Percentiles rank a stretch among this genome's conserved stretches.
Conservation (phyloP, 2,888 invertebrate species). For the Stenolophus ochropezus region DNA sequence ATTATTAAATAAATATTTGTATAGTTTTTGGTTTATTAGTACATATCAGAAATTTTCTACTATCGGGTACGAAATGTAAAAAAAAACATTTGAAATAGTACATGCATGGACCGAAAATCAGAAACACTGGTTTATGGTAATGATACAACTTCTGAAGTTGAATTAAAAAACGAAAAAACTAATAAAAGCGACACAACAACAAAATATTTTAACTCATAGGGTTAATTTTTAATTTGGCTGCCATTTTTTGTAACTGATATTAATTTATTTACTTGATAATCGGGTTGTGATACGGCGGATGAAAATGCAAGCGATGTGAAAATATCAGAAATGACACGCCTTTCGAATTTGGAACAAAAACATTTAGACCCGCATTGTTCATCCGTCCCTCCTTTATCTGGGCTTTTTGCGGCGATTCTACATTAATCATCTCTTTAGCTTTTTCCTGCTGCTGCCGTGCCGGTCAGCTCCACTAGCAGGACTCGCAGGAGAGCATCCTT, state of each 20-base stretch:
- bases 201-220: no score
- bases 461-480: neutral
- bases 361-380: conserved; percentile 44
- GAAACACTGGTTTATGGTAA: no score
- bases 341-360: conserved; percentile 35
- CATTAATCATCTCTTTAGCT: conserved; percentile 60
- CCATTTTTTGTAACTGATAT: neutral
- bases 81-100: no score
- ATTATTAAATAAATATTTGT: no score
- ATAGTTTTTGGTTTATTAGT: no score
- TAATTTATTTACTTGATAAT: neutral
- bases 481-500: neutral
- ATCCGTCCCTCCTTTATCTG: conserved; percentile 22
- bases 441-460: conserved; percentile 28
- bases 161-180: no score
- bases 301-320: neutral
- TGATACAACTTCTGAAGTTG: no score
- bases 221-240: no score
- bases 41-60: no score
- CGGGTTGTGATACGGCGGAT: neutral
- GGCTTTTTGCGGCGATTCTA: conserved; percentile 48
- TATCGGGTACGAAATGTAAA: no score
- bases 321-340: conserved; percentile 32
- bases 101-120: no score
- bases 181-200: no score